These are phyloP conservation scores for Gymnoscopelus microlampas DNA, from an alignment of 2,797 vertebrate species.

Conservation along the genomic window DNA sequence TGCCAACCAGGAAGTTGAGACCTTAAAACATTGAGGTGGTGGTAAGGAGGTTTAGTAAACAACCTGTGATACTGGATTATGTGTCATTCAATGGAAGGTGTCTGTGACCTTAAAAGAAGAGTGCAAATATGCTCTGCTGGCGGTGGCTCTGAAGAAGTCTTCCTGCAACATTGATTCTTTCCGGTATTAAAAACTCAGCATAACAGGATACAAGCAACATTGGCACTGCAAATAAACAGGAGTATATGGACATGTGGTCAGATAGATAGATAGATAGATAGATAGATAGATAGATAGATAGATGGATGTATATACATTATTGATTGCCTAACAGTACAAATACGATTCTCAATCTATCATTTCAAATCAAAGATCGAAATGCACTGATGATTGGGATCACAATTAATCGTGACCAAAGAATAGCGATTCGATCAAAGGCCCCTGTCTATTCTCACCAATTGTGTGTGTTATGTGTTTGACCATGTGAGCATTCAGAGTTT, in stretches of 20 bases:
- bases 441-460: background rate
- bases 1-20: conserved; percentile 3
- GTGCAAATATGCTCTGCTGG: background rate
- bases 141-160: conserved; percentile 2
- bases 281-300: no score
- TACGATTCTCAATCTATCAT: no score
- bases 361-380: no score
- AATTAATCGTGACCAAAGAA: background rate
- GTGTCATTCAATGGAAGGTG: background rate
- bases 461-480: conserved; percentile 6
- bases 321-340: no score
- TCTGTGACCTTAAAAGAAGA: background rate
- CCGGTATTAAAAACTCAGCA: conserved; percentile 42
- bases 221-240: conserved; percentile 27
- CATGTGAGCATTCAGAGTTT: conserved; percentile 2
- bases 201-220: conserved; percentile 50
- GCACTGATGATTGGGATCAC: background rate
- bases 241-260: conserved; percentile 6
- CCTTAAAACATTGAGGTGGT: background rate
- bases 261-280: no score
- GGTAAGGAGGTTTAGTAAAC: conserved; percentile 1
- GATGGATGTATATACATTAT: no score
- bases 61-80: background rate
- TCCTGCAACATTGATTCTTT: conserved; percentile 21
- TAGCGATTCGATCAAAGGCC: background rate